Percentiles rank a stretch among this genome's conserved stretches.
Evolutionary conservation across 2,888 invertebrate genomes (phyloP).

Genomic region (Drosophila borealis): DNA sequence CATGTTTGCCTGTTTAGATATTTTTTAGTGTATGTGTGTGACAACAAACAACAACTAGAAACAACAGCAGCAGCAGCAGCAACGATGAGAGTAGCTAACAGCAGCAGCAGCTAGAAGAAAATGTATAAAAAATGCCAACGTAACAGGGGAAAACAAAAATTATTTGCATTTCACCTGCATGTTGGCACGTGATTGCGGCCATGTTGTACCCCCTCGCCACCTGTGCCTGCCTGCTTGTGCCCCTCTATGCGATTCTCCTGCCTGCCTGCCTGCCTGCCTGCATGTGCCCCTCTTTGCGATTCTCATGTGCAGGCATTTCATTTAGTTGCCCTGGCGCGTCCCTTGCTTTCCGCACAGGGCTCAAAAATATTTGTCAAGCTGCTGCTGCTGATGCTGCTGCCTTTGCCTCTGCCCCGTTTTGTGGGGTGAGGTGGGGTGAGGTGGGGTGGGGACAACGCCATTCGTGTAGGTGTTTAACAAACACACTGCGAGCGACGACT

Average conservation of each 20-base stretch:
- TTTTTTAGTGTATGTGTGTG: conserved; percentile 26
- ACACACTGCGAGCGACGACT: conserved; percentile 53
- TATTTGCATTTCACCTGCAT: conserved; percentile 79
- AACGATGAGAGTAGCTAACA: conserved; percentile 26
- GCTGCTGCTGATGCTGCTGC: conserved; percentile 24
- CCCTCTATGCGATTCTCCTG: neutral
- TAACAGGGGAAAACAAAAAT: conserved; percentile 71
- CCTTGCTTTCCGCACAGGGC: conserved; percentile 43
- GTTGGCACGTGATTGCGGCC: conserved; percentile 78
- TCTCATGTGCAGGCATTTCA: conserved; percentile 62
- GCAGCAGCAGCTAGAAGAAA: conserved; percentile 17
- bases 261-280: neutral
- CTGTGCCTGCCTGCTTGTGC: neutral
- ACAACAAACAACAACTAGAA: conserved; percentile 42
- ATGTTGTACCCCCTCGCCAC: conserved; percentile 11
- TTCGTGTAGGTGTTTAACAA: conserved; percentile 77
- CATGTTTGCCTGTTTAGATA: conserved; percentile 60
- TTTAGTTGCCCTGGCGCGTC: conserved; percentile 57
- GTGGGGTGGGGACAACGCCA: conserved; percentile 20
- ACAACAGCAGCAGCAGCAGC: conserved; percentile 25
- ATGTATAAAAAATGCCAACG: conserved; percentile 34
- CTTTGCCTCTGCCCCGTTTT: conserved; percentile 1
- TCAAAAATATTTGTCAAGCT: conserved; percentile 71
- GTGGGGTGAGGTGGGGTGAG: neutral
- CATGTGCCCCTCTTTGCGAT: conserved; percentile 30